Conservation (phyloP, 2,113 vertebrate species). For the Malurus elegans region DNA sequence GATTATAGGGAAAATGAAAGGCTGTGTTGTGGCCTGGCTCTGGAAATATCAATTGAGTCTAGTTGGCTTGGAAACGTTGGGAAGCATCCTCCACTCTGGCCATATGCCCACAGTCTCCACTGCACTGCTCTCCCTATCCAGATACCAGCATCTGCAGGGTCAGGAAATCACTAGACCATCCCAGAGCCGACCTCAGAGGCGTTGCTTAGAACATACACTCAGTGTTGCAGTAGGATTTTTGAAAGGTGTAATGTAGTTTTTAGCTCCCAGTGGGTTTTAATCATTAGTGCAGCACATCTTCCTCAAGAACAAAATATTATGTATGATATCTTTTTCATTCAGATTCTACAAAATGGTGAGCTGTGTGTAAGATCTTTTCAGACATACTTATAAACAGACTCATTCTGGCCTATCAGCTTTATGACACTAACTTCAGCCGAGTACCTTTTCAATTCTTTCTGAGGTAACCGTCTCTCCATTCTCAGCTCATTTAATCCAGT, state of each 20-base stretch:
- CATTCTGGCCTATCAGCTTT: not conserved
- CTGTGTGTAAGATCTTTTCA: not conserved
- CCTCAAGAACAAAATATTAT: not conserved
- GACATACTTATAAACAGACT: not conserved
- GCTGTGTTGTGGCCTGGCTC: not conserved
- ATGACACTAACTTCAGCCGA: not conserved
- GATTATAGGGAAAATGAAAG: not conserved
- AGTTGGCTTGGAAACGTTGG: not conserved
- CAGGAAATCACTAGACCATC: not conserved
- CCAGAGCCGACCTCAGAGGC: not conserved
- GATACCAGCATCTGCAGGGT: not conserved
- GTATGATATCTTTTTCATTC: not conserved
- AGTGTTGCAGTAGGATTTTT: not conserved
- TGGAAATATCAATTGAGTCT: not conserved
- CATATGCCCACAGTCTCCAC: not conserved
- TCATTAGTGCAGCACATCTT: not conserved
- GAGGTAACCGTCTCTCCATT: not conserved
- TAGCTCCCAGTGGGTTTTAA: not conserved
- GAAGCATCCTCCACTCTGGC: not conserved
- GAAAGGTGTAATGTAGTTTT: not conserved
- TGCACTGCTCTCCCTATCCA: not conserved
- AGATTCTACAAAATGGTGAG: not conserved
- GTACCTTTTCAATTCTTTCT: not conserved
- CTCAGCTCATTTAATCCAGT: not conserved
- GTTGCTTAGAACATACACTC: not conserved